These are phyloP conservation scores for Trypoxylon attenuatum DNA, from an alignment of 2,888 invertebrate genomes.

Conservation along the genomic window DNA sequence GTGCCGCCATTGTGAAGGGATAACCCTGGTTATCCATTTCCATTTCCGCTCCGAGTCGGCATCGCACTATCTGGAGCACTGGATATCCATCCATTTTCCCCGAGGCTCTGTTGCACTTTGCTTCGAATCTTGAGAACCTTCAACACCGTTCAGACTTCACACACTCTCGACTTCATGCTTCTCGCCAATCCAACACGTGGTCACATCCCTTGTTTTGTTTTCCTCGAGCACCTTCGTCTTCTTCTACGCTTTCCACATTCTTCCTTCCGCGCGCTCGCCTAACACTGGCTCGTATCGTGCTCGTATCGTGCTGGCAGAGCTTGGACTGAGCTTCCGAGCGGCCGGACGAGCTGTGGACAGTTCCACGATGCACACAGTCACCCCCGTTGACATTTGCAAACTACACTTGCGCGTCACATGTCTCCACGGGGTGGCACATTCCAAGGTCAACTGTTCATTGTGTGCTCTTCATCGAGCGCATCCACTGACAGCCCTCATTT, in stretches of 20 bases:
- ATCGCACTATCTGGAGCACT: constrained; percentile 71
- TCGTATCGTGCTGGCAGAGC: no score
- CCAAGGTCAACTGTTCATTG: constrained; percentile 38
- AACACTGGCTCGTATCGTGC: no score
- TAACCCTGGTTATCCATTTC: constrained; percentile 66
- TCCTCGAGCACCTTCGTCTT: no score
- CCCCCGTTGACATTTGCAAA: not conserved
- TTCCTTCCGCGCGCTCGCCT: no score
- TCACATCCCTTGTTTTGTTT: no score
- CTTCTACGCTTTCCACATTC: no score
- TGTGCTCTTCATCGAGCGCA: constrained; percentile 22
- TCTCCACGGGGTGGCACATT: constrained; percentile 10
- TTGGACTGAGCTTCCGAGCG: no score
- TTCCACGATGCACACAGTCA: no score
- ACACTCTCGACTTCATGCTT: not conserved
- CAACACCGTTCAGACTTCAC: not conserved
- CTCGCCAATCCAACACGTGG: no score
- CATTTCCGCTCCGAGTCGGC: constrained; percentile 67
- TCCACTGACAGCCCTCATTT: no score
- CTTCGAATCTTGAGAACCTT: no score
- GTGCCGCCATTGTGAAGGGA: constrained; percentile 65
- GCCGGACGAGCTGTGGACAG: no score
- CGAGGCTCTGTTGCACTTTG: not conserved
- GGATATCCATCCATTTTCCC: constrained; percentile 70
- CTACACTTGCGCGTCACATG: constrained; percentile 29